A percentile compares a stretch with the other conserved stretches of the same genome.
These are phyloP conservation scores for Crotophaga sulcirostris DNA, from an alignment of 2,113 vertebrate species.

Conservation along the genomic window DNA sequence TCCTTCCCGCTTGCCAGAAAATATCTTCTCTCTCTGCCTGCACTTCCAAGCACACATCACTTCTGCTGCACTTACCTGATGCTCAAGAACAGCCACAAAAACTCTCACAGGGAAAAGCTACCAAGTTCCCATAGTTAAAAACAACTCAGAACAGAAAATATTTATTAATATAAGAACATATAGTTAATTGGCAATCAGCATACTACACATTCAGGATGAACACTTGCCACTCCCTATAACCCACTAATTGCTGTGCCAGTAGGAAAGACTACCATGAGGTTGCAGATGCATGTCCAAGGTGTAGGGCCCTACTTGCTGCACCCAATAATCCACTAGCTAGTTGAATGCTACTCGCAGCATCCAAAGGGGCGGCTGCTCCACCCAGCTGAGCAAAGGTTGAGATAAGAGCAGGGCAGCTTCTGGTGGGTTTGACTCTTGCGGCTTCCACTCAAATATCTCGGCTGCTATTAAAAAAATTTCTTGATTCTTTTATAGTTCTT, in stretches of 20 bases:
- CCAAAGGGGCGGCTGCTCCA: not conserved
- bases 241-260: fast-evolving
- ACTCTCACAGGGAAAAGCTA: not conserved
- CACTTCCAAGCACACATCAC: not conserved
- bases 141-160: not conserved
- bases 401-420: not conserved
- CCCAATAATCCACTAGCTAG: not conserved
- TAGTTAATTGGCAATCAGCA: not conserved
- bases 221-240: not conserved
- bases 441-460: not conserved
- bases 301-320: not conserved
- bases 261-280: not conserved
- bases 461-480: not conserved
- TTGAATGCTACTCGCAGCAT: fast-evolving
- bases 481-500: not conserved
- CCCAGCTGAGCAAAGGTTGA: not conserved
- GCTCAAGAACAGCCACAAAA: not conserved
- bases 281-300: fast-evolving
- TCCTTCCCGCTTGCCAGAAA: not conserved
- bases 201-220: not conserved
- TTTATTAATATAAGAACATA: not conserved
- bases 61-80: not conserved
- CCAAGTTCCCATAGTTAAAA: not conserved
- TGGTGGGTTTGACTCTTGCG: not conserved
- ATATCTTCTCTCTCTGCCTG: fast-evolving